These are phyloP conservation scores for Atrina japonica DNA, from an alignment of 2,888 invertebrate species.

Conservation along the genomic window DNA sequence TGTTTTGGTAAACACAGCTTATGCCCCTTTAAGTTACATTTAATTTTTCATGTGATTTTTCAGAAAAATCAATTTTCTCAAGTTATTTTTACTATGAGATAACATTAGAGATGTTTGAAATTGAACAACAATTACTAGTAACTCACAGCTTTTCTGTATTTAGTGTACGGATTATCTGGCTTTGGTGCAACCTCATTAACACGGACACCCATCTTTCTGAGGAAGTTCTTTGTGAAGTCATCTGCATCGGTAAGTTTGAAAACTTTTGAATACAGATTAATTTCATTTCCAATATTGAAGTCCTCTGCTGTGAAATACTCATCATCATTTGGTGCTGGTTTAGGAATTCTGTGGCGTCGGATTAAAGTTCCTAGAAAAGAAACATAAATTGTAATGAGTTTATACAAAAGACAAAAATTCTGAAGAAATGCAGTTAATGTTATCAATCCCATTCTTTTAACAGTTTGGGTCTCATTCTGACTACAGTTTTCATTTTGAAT, in stretches of 20 bases:
- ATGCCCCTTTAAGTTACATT: too few species aligned
- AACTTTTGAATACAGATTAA: constrained; percentile 89
- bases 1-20: too few species aligned
- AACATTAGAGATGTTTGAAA: too few species aligned
- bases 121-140: too few species aligned
- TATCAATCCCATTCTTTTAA: too few species aligned
- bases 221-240: constrained; percentile 91
- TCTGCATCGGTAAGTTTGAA: constrained; percentile 93
- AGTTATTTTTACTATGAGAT: not conserved
- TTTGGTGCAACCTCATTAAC: constrained; percentile 81
- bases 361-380: constrained; percentile 87
- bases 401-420: too few species aligned
- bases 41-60: too few species aligned
- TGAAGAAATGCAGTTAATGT: too few species aligned
- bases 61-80: not conserved
- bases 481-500: too few species aligned
- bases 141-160: constrained; percentile 75
- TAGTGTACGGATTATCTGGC: constrained; percentile 77
- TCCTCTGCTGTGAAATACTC: constrained; percentile 92
- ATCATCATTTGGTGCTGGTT: constrained; percentile 87
- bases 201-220: constrained; percentile 91
- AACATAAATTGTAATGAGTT: too few species aligned
- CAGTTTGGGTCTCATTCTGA: too few species aligned
- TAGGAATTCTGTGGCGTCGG: constrained; percentile 89
- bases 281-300: constrained; percentile 91